A percentile compares a stretch with the other conserved stretches of the same genome.
Conservation (phyloP, 2,113 vertebrate species). For the Okapia johnstoni region DNA sequence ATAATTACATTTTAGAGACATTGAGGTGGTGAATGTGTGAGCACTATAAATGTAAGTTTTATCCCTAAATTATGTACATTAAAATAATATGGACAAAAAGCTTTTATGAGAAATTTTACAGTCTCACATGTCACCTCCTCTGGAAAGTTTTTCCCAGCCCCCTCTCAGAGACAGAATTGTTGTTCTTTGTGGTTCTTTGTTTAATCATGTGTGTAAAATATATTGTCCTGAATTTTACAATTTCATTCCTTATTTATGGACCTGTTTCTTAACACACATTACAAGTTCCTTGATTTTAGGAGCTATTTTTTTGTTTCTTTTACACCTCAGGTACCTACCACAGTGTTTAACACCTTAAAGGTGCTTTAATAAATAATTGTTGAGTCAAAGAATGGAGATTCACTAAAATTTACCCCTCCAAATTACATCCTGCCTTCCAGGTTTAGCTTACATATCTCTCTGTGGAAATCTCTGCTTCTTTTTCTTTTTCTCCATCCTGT, state of each 20-base stretch:
- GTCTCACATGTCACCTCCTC: background rate
- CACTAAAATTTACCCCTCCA: background rate
- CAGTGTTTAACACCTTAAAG: background rate
- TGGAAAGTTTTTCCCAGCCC: background rate
- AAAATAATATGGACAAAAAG: background rate
- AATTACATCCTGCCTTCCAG: background rate
- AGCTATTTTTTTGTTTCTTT: background rate
- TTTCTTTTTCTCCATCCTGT: background rate
- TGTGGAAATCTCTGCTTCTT: background rate
- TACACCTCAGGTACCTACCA: background rate
- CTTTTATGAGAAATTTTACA: slow-evolving; percentile 2
- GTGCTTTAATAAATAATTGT: background rate
- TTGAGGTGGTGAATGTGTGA: background rate
- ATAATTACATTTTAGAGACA: background rate
- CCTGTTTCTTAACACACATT: background rate
- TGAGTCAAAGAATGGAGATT: background rate
- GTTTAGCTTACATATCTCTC: background rate
- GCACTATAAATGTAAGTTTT: background rate
- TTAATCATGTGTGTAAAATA: background rate
- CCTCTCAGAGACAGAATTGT: background rate
- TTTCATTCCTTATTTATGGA: background rate
- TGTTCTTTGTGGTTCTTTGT: background rate
- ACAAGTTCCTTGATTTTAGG: background rate
- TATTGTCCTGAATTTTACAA: background rate
- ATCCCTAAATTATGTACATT: background rate